Evolutionary conservation across 2,113 vertebrate species (phyloP).

Genomic region (Ancistrus triradiatus): DNA sequence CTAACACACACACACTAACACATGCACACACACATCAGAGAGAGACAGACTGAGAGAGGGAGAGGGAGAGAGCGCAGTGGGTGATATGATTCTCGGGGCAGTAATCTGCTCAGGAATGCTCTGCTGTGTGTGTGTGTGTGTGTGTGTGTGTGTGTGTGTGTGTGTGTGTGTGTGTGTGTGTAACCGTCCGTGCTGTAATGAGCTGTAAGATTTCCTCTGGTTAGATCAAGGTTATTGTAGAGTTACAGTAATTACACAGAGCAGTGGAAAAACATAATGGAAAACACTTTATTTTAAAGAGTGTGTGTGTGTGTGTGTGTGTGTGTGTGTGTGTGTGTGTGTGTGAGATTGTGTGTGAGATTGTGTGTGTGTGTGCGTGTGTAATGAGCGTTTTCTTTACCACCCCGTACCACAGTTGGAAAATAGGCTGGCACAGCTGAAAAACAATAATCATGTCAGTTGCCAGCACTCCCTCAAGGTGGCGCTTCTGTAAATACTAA

Average conservation of each 20-base stretch:
- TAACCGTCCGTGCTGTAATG: too few species aligned
- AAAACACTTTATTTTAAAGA: too few species aligned
- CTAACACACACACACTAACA: conserved; percentile 1
- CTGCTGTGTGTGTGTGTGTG: conserved; percentile 38
- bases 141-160: conserved; percentile 33
- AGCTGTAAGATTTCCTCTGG: too few species aligned
- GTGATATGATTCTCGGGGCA: not conserved
- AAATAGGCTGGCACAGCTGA: too few species aligned
- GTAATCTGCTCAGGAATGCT: conserved; percentile 62
- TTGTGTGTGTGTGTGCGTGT: conserved; percentile 26
- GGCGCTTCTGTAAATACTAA: too few species aligned
- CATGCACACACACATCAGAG: not conserved
- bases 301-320: conserved; percentile 35
- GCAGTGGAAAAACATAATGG: too few species aligned
- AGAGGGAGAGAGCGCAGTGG: not conserved
- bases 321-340: conserved; percentile 23
- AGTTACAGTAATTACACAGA: too few species aligned
- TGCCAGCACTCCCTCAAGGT: too few species aligned
- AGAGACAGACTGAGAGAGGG: not conserved
- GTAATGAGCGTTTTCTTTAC: too few species aligned
- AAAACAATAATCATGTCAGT: too few species aligned
- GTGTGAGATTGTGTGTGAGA: conserved; percentile 5
- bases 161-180: conserved; percentile 34
- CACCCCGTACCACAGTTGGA: too few species aligned
- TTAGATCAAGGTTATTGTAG: too few species aligned